These are phyloP conservation scores for Rhinolophus sinicus DNA, from an alignment of 2,113 vertebrate species.

Conservation along the genomic window DNA sequence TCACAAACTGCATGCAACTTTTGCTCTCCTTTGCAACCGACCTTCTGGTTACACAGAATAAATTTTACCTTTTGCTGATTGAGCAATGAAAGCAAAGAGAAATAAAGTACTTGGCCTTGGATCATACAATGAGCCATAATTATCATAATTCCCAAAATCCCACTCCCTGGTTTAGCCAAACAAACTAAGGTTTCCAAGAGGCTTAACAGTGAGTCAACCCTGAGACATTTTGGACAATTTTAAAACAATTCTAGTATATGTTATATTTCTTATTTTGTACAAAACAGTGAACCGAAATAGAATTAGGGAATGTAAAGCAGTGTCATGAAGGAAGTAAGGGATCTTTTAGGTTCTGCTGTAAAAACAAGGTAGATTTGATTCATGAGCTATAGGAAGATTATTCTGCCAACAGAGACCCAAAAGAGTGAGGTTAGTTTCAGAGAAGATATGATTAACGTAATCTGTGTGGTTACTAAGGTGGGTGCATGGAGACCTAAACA, in stretches of 20 bases:
- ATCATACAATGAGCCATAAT: conserved; percentile 51
- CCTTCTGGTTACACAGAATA: neutral
- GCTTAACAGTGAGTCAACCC: conserved; percentile 49
- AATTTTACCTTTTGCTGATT: conserved; percentile 54
- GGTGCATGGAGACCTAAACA: neutral
- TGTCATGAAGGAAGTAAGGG: neutral
- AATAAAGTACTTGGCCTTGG: conserved; percentile 52
- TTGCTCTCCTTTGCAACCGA: neutral
- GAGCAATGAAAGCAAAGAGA: conserved; percentile 51
- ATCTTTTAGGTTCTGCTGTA: neutral
- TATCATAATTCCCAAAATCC: conserved; percentile 60
- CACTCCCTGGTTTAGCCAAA: conserved; percentile 48
- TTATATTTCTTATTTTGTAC: conserved; percentile 25
- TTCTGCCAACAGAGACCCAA: conserved; percentile 18
- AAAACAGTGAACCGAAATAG: conserved; percentile 7
- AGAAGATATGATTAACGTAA: conserved; percentile 18
- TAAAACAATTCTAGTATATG: conserved; percentile 32
- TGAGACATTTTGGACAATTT: conserved; percentile 47
- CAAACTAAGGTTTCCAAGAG: conserved; percentile 55
- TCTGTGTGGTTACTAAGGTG: neutral
- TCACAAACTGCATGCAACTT: conserved; percentile 24
- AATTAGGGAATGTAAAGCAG: neutral
- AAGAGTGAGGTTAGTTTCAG: conserved; percentile 24
- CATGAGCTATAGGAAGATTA: neutral
- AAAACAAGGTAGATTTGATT: conserved; percentile 59